phyloP scores from a whole-genome alignment of 2,113 vertebrate genomes.

The Natator depressus region DNA sequence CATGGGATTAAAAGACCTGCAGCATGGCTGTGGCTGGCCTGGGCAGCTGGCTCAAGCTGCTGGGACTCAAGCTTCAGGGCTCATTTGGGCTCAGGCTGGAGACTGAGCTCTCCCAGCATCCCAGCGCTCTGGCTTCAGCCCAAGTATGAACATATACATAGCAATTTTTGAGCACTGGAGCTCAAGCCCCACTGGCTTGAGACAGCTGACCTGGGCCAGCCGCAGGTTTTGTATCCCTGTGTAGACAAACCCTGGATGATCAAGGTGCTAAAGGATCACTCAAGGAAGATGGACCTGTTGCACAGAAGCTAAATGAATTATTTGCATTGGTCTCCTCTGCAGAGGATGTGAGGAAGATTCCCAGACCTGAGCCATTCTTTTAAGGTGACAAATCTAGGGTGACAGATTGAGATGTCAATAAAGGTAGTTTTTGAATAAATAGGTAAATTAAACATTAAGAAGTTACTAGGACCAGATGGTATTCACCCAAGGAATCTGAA shows the following conservation, averaged over 20 bases:
- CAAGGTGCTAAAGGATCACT: not conserved
- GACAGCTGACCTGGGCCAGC: not conserved
- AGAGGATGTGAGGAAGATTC: not conserved
- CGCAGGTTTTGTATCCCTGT: not conserved
- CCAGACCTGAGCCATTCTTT: not conserved
- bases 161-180: not conserved
- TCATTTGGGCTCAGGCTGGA: too few relatives aligned
- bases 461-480: not conserved
- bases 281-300: not conserved
- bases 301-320: not conserved
- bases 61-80: not conserved
- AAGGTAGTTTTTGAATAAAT: not conserved
- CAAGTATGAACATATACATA: not conserved
- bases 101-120: not conserved
- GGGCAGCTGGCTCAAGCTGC: not conserved
- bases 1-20: not conserved
- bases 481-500: not conserved
- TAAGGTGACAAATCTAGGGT: not conserved
- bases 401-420: not conserved
- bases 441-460: not conserved
- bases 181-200: not conserved
- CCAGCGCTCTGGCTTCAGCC: not conserved
- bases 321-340: not conserved
- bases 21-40: not conserved
- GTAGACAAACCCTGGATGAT: not conserved